These are phyloP conservation scores for Anseranas semipalmata DNA, from an alignment of 2,113 vertebrate species.

Conservation along the genomic window DNA sequence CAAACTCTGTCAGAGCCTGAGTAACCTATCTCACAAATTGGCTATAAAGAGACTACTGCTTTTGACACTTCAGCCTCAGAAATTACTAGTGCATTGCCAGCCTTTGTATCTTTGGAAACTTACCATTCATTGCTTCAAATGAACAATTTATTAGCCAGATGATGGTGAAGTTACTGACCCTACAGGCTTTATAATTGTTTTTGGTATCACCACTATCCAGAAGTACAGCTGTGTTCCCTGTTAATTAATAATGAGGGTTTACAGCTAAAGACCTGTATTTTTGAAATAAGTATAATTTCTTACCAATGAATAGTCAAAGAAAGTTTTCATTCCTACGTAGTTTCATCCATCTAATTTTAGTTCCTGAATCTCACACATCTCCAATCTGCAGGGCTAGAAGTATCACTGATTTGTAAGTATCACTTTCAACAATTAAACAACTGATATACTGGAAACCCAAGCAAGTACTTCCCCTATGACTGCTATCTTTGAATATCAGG, in stretches of 20 bases:
- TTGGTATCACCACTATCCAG: not conserved
- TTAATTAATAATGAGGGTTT: not conserved
- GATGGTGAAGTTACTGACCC: not conserved
- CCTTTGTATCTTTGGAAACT: not conserved
- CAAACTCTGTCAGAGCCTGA: not conserved
- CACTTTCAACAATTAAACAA: not conserved
- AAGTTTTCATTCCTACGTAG: not conserved
- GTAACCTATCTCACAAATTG: not conserved
- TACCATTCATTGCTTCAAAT: not conserved
- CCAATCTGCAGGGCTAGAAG: not conserved
- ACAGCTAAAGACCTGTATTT: not conserved
- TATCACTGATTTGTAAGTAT: not conserved
- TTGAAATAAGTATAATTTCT: not conserved
- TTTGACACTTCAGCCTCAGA: not conserved
- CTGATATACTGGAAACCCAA: not conserved
- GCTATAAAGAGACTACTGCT: not conserved
- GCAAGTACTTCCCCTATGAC: not conserved
- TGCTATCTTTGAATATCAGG: not conserved
- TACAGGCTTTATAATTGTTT: not conserved
- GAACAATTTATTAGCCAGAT: not conserved
- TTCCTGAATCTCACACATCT: not conserved
- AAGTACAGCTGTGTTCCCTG: not conserved
- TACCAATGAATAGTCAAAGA: not conserved
- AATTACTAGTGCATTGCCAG: not conserved
- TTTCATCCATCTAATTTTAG: not conserved